phyloP scores from a whole-genome alignment of 2,888 invertebrate genomes.

The Rotaria socialis region DNA sequence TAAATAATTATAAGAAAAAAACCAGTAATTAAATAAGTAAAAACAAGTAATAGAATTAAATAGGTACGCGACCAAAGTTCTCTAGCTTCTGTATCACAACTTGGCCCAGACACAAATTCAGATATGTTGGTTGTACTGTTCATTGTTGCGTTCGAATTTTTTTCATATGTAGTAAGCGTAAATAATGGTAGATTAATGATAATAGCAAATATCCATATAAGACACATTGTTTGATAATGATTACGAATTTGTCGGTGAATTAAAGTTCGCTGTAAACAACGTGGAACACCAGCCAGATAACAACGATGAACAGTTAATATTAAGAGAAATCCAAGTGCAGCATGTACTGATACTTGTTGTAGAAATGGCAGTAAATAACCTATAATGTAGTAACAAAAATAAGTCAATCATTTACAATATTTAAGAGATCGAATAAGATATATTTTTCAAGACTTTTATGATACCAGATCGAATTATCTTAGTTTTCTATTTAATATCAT shows the following conservation, averaged over 20 bases:
- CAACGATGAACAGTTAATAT: slow-evolving; percentile 34
- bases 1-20: slow-evolving; percentile 36
- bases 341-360: slow-evolving; percentile 24
- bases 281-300: slow-evolving; percentile 21
- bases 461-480: no score
- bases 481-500: no score
- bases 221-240: background rate
- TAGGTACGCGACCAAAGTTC: slow-evolving; percentile 9
- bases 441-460: no score
- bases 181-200: background rate
- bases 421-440: no score
- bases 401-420: no score
- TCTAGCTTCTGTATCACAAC: slow-evolving; percentile 12
- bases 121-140: background rate
- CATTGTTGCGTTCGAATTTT: background rate
- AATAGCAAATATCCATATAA: background rate
- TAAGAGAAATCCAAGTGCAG: background rate
- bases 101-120: background rate
- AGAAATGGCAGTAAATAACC: slow-evolving; percentile 1
- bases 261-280: background rate
- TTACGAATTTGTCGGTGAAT: slow-evolving; percentile 29
- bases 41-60: background rate
- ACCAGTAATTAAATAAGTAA: background rate
- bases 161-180: background rate
- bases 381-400: no score